Evolutionary conservation across 2,797 vertebrate genomes (phyloP).

Genomic region (Pelochelys cantorii): DNA sequence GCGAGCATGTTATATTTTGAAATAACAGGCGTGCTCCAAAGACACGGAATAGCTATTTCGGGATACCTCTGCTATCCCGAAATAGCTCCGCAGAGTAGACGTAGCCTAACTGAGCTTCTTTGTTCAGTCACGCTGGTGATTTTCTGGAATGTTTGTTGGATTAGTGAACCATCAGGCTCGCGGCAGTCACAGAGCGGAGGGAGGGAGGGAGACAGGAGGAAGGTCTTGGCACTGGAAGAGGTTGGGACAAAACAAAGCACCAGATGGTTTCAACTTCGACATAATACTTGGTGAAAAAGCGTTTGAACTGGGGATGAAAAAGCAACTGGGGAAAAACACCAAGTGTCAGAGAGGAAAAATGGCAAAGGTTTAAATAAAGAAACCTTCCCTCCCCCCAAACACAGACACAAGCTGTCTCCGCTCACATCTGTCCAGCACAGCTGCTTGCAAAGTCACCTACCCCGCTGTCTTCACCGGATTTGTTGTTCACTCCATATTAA

Average conservation of each 20-base stretch:
- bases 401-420: slow-evolving; percentile 3
- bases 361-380: slow-evolving; percentile 51
- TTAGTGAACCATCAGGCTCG: not conserved
- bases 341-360: slow-evolving; percentile 70
- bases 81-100: too few species aligned
- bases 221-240: slow-evolving; percentile 56
- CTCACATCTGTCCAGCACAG: slow-evolving; percentile 62
- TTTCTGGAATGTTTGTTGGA: not conserved
- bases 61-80: too few species aligned
- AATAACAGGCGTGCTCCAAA: too few species aligned
- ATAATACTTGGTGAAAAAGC: slow-evolving; percentile 19
- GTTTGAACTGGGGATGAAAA: slow-evolving; percentile 28
- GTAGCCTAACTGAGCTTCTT: not conserved
- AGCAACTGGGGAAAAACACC: slow-evolving; percentile 5
- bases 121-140: not conserved
- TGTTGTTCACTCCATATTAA: not conserved
- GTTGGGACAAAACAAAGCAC: slow-evolving; percentile 56
- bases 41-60: too few species aligned
- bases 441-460: slow-evolving; percentile 5
- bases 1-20: too few species aligned
- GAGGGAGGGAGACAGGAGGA: slow-evolving; percentile 9
- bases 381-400: not conserved
- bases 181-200: not conserved
- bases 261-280: slow-evolving; percentile 54
- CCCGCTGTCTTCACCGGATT: accelerated